These are phyloP conservation scores for Carollia perspicillata DNA, from an alignment of 2,113 vertebrate species.

Conservation along the genomic window DNA sequence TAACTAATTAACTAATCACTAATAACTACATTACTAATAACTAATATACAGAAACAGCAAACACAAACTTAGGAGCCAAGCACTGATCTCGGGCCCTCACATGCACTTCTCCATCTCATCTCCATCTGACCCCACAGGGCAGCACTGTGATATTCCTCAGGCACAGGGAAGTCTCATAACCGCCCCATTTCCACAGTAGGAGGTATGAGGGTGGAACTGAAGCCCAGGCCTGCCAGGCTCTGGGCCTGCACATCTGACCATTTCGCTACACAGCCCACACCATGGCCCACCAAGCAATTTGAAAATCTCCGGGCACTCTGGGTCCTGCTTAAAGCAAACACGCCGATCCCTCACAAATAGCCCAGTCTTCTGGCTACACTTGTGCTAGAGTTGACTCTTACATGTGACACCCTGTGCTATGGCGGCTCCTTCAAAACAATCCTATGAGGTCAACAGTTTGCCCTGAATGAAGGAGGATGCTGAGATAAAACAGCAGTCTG, in stretches of 20 bases:
- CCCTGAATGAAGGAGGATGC: not conserved
- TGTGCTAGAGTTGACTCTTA: not conserved
- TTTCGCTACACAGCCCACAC: not conserved
- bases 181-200: not conserved
- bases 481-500: not conserved
- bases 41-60: slow-evolving; percentile 67
- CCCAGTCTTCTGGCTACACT: not conserved
- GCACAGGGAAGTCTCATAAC: not conserved
- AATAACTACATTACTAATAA: no score
- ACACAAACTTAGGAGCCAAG: not conserved
- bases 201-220: not conserved
- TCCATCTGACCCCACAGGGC: no score
- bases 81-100: not conserved
- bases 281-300: not conserved
- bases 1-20: no score
- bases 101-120: not conserved
- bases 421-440: not conserved
- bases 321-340: not conserved
- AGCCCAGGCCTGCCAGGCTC: not conserved
- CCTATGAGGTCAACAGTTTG: not conserved
- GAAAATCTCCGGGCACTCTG: not conserved
- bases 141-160: not conserved
- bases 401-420: not conserved
- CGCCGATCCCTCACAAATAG: not conserved
- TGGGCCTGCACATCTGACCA: not conserved